Conservation (phyloP, 2,888 invertebrate species). For the Cancer borealis region DNA sequence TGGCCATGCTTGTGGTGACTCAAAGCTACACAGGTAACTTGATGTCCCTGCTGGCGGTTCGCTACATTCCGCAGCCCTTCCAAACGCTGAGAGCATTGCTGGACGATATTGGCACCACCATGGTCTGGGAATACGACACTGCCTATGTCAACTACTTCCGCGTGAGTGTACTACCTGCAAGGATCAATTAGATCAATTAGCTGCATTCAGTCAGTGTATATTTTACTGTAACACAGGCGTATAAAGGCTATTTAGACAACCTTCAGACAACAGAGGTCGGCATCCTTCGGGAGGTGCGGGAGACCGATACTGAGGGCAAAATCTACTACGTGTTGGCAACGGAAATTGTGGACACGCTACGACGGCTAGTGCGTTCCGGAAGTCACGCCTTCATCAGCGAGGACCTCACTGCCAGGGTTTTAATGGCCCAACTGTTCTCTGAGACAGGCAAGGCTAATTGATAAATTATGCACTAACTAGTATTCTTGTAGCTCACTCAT, state of each 20-base stretch:
- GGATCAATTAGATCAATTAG: neutral
- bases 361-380: neutral
- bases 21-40: conserved; percentile 61
- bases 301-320: conserved; percentile 32
- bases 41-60: conserved; percentile 69
- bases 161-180: neutral
- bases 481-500: no score
- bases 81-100: conserved; percentile 59
- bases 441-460: conserved; percentile 23
- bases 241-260: neutral
- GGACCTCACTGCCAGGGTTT: conserved; percentile 41
- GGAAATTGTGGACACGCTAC: neutral
- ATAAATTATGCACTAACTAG: no score
- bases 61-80: conserved; percentile 68
- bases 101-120: conserved; percentile 45
- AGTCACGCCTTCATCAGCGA: conserved; percentile 11
- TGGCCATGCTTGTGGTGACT: conserved; percentile 61
- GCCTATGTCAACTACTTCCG: conserved; percentile 54
- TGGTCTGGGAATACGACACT: conserved; percentile 63
- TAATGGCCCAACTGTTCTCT: conserved; percentile 45
- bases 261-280: conserved; percentile 36
- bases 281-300: conserved; percentile 22
- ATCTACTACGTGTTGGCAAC: conserved; percentile 37
- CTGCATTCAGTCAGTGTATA: neutral
- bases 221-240: neutral